Base-by-base conservation (phyloP, 2,113 vertebrate genomes). In the Hippotragus niger region DNA sequence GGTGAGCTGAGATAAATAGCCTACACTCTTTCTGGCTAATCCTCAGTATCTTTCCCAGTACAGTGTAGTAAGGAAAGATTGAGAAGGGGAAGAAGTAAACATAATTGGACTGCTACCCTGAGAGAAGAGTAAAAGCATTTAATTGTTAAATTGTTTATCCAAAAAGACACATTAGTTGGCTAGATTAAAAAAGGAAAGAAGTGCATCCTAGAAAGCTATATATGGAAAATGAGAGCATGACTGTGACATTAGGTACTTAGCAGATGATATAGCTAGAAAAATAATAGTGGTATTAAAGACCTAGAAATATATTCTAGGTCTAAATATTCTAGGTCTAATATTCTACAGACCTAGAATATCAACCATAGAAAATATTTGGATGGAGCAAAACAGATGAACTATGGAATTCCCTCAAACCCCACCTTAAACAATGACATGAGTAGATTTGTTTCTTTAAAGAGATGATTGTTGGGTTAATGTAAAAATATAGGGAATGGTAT, bases 81-180 rank as follows among this genome's bases (percentile, higher is more conserved):
- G 53, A 40, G 55, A 45, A 90, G 45, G 10, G 82, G 82, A 94
- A 96, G 50, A 96, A 91, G 82, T 94, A 81, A 90, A 36, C 15
- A 52, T 97, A 95, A 97, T 95, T 97, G 23, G 45, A 60, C 57
- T 91, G 47, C 62, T 91, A 90, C 43, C 60, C 45, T 95, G 86
- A 96, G 91, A 87, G 40, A 89, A 94, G 89, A 91, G n/a, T 31
- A 62, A 90, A 86, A 82, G 1, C 36, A 87, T 91, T 97, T 96
- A 87, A 80, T 96, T 96, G n/a, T 97, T 95, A 87, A 93, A 60
- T 94, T 96, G 92, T 97, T 95, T 97, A 91, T 96, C 45, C n/a
- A 84, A 95, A 97, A 95, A 57, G 78, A 81, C 40, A 93, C 43
- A 67, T 96, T 88, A 52, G 12, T 29, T 57, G 25, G 9, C 23